Evolutionary conservation across 2,888 invertebrate species (phyloP).

Genomic region (Nemoura dubitans): DNA sequence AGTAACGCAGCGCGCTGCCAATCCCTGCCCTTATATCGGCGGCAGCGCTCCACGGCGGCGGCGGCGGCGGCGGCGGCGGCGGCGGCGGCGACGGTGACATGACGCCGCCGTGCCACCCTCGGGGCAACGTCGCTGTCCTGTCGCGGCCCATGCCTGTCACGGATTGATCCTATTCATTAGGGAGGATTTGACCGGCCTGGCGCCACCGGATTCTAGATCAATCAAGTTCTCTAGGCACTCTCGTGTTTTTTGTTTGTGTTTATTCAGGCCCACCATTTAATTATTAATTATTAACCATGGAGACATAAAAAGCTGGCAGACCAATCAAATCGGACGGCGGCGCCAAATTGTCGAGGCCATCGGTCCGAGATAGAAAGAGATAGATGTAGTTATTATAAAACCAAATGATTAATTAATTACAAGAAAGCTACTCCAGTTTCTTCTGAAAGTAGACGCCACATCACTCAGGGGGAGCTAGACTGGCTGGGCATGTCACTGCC

Average conservation of each 20-base stretch:
- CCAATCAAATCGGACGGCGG: not conserved
- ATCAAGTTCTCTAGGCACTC: not conserved
- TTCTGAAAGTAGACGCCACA: constrained; percentile 20
- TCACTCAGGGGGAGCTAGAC: not conserved
- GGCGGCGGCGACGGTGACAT: too few relatives aligned
- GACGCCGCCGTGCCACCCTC: not conserved
- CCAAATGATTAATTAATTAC: constrained; percentile 32
- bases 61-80: not conserved
- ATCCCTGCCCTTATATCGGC: not conserved
- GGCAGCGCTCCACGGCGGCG: not conserved
- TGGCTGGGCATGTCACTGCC: not conserved
- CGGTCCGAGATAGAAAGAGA: constrained; percentile 5
- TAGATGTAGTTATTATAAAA: constrained; percentile 24
- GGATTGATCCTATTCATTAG: constrained; percentile 35
- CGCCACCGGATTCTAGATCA: constrained; percentile 21
- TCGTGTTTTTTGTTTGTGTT: not conserved
- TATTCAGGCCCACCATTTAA: constrained; percentile 38
- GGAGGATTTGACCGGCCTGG: constrained; percentile 26
- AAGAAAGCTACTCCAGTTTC: constrained; percentile 14
- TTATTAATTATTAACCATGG: constrained; percentile 33
- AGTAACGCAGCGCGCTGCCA: not conserved
- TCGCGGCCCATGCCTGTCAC: not conserved
- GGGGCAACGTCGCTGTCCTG: not conserved
- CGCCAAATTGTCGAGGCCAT: constrained; percentile 26
- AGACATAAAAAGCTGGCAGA: not conserved